Evolutionary conservation across 1,140 invertebrate species (phyloP).

Genomic region (Heliconius congener): DNA sequence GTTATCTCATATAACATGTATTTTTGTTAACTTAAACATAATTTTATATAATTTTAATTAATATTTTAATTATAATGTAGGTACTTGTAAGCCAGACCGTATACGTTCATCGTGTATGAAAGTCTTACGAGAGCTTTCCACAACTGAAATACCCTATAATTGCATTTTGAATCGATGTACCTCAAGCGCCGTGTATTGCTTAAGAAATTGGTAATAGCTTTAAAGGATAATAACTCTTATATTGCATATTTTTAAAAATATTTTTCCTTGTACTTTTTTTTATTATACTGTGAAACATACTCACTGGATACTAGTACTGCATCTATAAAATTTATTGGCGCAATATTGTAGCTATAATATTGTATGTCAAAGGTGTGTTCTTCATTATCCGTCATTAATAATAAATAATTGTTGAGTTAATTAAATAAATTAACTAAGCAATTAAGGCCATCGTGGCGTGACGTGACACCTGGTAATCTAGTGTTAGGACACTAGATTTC

Average conservation of each 20-base stretch:
- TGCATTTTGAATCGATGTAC: conserved; percentile 27
- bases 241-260: background rate
- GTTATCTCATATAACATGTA: too few species aligned
- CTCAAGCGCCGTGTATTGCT: background rate
- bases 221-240: background rate
- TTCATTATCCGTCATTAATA: background rate
- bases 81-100: background rate
- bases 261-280: background rate
- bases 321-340: background rate
- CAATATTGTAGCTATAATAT: conserved; percentile 6
- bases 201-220: background rate
- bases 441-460: too few species aligned
- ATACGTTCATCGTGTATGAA: conserved; percentile 26
- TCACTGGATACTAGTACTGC: background rate
- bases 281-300: background rate
- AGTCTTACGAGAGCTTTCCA: conserved; percentile 23
- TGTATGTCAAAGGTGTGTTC: conserved; percentile 8
- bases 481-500: too few species aligned
- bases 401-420: background rate
- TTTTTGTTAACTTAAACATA: background rate
- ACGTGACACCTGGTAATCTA: too few species aligned
- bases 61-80: conserved; percentile 24
- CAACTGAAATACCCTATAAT: conserved; percentile 25
- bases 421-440: background rate
- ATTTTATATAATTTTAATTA: background rate